Evolutionary conservation across 2,888 invertebrate species (phyloP), one percentile per base, ranked within the genome.

Genomic region (Epistrophe grossulariae): DNA sequence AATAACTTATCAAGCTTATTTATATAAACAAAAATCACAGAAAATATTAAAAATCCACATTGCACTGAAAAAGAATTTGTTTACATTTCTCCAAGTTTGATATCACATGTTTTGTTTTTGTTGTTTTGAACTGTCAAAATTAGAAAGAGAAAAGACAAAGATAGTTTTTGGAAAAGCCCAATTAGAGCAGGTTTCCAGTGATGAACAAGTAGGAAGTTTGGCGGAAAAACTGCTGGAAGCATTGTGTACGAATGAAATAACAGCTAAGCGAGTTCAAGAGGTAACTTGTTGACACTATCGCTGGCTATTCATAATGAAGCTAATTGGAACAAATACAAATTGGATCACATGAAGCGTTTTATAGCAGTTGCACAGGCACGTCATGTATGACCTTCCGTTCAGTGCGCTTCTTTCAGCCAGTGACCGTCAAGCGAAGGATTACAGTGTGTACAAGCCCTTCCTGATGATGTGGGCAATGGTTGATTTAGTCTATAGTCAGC

Each of bases 141-240:
- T n/a, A n/a, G n/a, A n/a, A n/a, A n/a, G n/a, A n/a, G n/a, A n/a
- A n/a, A n/a, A n/a, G n/a, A n/a, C n/a, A n/a, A n/a, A n/a, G n/a
- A n/a, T n/a, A n/a, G n/a, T n/a, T n/a, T n/a, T n/a, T n/a, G 90
- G 96, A 97, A 88, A 97, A 98, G 99, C 89, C 98, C 98, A 0
- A 97, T 93, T 99, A 90, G 99, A 99, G 92, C 99, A 99, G 93
- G 98, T 99, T 6, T 98, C 98, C 0, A 99, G 98, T 0, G 99
- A 99, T 91, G 98, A 99, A 92, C 98, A 99, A 92, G 98, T 99
- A 2, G 99, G 99, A 70, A 98, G 99, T 3, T 94, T 99, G 89
- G 99, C 99, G 0, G 99, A 99, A 94, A 99, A 99, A 93, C 95
- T 99, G 15, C 94, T 99, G 84, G 97, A 97, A 90, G 97, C 97